phyloP scores from a whole-genome alignment of 2,797 vertebrate genomes.

The Siniperca obscura region DNA sequence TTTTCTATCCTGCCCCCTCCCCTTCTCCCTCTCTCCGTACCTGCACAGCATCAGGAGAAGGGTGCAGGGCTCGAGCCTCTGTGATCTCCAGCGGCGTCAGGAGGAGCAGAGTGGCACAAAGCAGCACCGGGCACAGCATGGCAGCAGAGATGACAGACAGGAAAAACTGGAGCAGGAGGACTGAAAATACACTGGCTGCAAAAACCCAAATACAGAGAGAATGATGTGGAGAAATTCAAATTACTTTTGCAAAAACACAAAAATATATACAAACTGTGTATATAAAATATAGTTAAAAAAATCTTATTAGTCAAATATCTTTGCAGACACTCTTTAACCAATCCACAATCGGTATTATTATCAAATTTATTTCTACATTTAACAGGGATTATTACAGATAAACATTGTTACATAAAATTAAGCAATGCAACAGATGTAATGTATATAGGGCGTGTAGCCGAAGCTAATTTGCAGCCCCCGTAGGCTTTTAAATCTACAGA shows the following conservation, averaged over 20 bases:
- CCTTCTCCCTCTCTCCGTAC: conserved; percentile 57
- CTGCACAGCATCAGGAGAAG: conserved; percentile 83
- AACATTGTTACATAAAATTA: not conserved
- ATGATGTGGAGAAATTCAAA: not conserved
- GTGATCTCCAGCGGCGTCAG: conserved; percentile 79
- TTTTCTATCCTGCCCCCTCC: not conserved
- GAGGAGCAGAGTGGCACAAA: conserved; percentile 82
- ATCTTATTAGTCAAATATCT: not conserved
- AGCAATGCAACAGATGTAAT: conserved; percentile 9
- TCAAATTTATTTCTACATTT: not conserved
- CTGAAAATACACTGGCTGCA: conserved; percentile 52
- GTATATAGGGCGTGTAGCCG: not conserved
- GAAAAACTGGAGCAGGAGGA: conserved; percentile 24
- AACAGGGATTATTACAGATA: not conserved
- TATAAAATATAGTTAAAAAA: not conserved
- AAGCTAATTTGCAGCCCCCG: not conserved
- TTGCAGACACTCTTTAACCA: not conserved
- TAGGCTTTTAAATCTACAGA: not conserved
- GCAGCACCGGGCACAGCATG: conserved; percentile 84
- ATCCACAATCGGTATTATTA: not conserved
- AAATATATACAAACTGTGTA: not conserved
- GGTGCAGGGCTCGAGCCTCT: conserved; percentile 83
- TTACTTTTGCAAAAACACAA: not conserved
- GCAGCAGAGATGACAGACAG: conserved; percentile 38
- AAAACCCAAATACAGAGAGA: conserved; percentile 1